Evolutionary conservation across 2,113 vertebrate genomes (phyloP).

Genomic region (Tonatia bakeri): DNA sequence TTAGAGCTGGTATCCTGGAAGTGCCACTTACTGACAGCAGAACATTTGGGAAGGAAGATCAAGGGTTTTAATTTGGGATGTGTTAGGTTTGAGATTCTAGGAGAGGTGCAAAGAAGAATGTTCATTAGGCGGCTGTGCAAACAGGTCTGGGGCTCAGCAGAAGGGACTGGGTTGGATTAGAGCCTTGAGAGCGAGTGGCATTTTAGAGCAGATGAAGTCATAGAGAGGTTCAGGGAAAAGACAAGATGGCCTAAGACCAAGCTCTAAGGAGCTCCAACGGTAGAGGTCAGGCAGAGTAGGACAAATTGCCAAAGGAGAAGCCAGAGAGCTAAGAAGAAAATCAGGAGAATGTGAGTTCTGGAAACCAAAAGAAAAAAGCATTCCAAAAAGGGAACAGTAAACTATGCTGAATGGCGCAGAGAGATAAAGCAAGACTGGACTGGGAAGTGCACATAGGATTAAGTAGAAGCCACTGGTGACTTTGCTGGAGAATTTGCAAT

Average conservation of each 20-base stretch:
- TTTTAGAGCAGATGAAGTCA: conserved; percentile 46
- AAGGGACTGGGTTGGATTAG: conserved; percentile 34
- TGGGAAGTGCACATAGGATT: background rate
- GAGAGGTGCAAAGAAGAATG: background rate
- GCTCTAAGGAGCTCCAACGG: conserved; percentile 32
- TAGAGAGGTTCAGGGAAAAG: conserved; percentile 14
- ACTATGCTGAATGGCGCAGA: background rate
- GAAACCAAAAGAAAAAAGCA: background rate
- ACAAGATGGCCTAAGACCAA: conserved; percentile 49
- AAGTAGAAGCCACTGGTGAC: background rate
- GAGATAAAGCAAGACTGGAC: background rate
- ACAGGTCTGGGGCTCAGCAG: background rate
- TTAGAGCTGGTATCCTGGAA: background rate
- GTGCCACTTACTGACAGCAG: background rate
- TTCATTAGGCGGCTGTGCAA: background rate
- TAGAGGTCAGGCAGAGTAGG: conserved; percentile 46
- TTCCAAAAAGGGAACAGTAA: background rate
- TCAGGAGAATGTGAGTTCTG: background rate
- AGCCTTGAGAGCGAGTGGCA: background rate
- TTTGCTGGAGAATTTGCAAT: background rate
- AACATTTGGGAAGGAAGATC: background rate
- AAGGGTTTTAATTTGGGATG: background rate
- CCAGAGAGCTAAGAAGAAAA: conserved; percentile 24
- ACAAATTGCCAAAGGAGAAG: conserved; percentile 42
- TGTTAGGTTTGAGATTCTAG: background rate